Evolutionary conservation across 1,140 invertebrate species (phyloP).

Genomic region (Zaprionus capensis): DNA sequence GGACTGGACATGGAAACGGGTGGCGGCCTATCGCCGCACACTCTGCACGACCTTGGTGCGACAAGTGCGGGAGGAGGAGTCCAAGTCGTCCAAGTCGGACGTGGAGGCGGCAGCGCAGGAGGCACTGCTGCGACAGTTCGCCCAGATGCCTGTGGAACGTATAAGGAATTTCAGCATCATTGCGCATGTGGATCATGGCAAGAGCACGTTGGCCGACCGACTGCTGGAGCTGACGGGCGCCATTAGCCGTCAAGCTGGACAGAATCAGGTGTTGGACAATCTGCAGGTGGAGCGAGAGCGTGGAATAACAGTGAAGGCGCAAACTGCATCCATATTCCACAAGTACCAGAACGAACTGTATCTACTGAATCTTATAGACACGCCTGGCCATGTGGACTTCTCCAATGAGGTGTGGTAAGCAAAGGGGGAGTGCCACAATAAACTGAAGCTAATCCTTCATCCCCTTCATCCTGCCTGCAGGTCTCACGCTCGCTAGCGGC

Average conservation of each 20-base stretch:
- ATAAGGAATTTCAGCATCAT: conserved; percentile 98
- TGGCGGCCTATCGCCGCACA: conserved; percentile 18
- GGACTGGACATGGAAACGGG: conserved; percentile 9
- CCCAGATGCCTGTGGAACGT: conserved; percentile 86
- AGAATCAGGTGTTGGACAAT: conserved; percentile 88
- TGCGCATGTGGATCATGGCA: conserved; percentile 99
- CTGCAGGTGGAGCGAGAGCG: conserved; percentile 94
- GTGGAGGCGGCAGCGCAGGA: conserved; percentile 31
- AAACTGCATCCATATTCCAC: conserved; percentile 96
- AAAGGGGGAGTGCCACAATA: neutral
- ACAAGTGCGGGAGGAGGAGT: neutral
- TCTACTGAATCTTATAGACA: conserved; percentile 98
- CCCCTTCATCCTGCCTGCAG: conserved; percentile 63
- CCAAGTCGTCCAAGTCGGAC: neutral
- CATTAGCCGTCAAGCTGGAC: conserved; percentile 88
- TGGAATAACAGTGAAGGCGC: conserved; percentile 99
- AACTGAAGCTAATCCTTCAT: neutral
- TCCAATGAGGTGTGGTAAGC: conserved; percentile 93
- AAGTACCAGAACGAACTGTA: conserved; percentile 88
- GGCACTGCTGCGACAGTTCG: conserved; percentile 48
- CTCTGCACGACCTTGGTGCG: conserved; percentile 22
- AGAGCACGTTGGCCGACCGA: conserved; percentile 97
- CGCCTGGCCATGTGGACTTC: conserved; percentile 99
- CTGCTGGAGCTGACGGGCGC: conserved; percentile 95
- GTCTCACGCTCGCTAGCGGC: conserved; percentile 93